Percentiles rank a stretch among this genome's conserved stretches.
Conservation (phyloP, 2,888 invertebrate genomes). For the Crocallis elinguaria region DNA sequence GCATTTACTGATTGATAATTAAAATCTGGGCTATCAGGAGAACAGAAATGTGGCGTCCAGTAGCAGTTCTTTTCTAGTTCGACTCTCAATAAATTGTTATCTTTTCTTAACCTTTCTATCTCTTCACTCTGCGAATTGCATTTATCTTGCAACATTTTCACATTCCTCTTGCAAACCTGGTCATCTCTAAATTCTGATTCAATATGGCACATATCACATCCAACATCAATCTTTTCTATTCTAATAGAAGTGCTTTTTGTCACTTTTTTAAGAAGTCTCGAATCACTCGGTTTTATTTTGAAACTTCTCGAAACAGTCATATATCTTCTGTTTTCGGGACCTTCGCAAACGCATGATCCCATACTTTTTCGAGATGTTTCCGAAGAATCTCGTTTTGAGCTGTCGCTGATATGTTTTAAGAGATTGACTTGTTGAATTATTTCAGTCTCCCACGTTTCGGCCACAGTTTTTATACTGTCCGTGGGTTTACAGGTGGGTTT, state of each 20-base stretch:
- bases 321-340: background rate
- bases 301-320: background rate
- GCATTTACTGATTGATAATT: conserved; percentile 31
- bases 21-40: conserved; percentile 18
- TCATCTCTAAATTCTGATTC: conserved; percentile 43
- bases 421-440: conserved; percentile 61
- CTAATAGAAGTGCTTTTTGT: conserved; percentile 49
- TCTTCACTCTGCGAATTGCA: conserved; percentile 55
- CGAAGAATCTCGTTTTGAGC: conserved; percentile 6
- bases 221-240: conserved; percentile 47
- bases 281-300: conserved; percentile 3
- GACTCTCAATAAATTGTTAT: conserved; percentile 60
- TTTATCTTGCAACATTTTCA: conserved; percentile 54
- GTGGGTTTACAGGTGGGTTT: conserved; percentile 32
- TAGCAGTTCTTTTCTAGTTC: conserved; percentile 56
- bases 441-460: conserved; percentile 66
- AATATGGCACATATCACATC: conserved; percentile 48
- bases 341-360: conserved; percentile 13
- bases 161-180: conserved; percentile 45
- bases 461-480: conserved; percentile 56
- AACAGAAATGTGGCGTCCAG: conserved; percentile 39
- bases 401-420: conserved; percentile 51
- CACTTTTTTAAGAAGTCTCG: conserved; percentile 1
- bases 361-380: conserved; percentile 1
- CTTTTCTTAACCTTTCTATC: conserved; percentile 57